These are phyloP conservation scores for Mohoua ochrocephala DNA, from an alignment of 2,113 vertebrate genomes.

Conservation along the genomic window DNA sequence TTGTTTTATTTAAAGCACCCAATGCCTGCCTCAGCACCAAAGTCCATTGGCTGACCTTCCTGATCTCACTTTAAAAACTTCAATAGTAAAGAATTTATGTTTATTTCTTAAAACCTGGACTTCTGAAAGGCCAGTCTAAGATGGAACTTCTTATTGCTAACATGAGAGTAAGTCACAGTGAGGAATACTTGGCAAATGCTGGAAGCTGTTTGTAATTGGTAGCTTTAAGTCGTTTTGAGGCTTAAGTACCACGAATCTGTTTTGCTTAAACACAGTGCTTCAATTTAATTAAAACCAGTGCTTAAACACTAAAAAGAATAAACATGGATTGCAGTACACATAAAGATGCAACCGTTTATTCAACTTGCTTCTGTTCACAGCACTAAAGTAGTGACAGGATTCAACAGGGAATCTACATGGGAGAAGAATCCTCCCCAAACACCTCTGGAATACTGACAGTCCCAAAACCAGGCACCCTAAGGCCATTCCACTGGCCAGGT, in stretches of 20 bases:
- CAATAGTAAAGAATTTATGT: not conserved
- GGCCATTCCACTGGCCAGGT: not conserved
- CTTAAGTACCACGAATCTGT: not conserved
- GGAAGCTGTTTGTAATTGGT: not conserved
- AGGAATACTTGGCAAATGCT: not conserved
- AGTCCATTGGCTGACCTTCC: not conserved
- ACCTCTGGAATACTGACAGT: not conserved
- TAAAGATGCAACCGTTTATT: not conserved
- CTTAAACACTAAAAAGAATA: not conserved
- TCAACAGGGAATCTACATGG: fast-evolving
- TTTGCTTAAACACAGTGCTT: not conserved
- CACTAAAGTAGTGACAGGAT: not conserved
- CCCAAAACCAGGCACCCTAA: not conserved
- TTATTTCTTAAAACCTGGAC: not conserved
- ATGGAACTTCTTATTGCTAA: not conserved
- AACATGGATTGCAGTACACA: not conserved
- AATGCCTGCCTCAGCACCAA: not conserved
- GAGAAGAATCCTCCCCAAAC: not conserved
- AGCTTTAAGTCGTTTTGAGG: not conserved
- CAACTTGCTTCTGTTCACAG: not conserved
- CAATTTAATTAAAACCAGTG: not conserved
- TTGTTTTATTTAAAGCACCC: not conserved
- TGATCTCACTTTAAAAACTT: not conserved
- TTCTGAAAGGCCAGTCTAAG: not conserved
- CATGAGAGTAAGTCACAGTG: not conserved